A percentile compares a stretch with the other conserved stretches of the same genome.
Evolutionary conservation across 1,140 invertebrate species (phyloP).

Genomic region (Cydia strobilella): DNA sequence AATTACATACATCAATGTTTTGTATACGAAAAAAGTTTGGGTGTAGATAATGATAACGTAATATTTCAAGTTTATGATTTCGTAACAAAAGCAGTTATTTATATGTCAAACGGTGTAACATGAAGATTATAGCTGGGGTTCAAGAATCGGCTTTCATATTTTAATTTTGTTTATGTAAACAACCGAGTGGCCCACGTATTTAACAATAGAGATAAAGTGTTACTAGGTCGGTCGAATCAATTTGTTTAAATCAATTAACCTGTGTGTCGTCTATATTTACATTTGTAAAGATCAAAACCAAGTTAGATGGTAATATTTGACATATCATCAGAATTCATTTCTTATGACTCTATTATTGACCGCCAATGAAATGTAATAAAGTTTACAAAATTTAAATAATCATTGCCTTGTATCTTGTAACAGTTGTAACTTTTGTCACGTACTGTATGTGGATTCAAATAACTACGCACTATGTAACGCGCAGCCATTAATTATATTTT

Average conservation of each 20-base stretch:
- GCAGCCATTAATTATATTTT: too few relatives aligned
- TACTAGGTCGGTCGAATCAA: constrained; percentile 36
- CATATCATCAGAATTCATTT: too few relatives aligned
- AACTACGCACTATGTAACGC: too few relatives aligned
- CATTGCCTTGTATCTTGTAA: too few relatives aligned
- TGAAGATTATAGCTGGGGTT: neutral
- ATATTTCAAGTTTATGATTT: constrained; percentile 40
- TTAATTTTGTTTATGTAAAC: constrained; percentile 30
- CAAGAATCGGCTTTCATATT: constrained; percentile 23
- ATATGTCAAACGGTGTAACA: constrained; percentile 40
- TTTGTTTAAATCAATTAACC: constrained; percentile 43
- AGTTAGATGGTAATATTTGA: too few relatives aligned
- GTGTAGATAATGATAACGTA: constrained; percentile 35
- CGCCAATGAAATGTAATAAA: too few relatives aligned
- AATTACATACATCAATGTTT: constrained; percentile 20
- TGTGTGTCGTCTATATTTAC: constrained; percentile 2
- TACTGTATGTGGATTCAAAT: too few relatives aligned
- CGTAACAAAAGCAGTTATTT: constrained; percentile 40
- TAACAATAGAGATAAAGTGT: constrained; percentile 43
- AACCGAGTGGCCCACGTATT: constrained; percentile 19
- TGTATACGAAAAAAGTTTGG: constrained; percentile 9
- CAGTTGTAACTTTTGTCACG: too few relatives aligned
- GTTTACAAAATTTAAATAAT: too few relatives aligned
- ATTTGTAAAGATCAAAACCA: neutral
- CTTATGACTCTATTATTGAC: too few relatives aligned